A percentile compares a stretch with the other conserved stretches of the same genome.
Conservation (phyloP, 2,797 vertebrate genomes). For the Alosa sapidissima region DNA sequence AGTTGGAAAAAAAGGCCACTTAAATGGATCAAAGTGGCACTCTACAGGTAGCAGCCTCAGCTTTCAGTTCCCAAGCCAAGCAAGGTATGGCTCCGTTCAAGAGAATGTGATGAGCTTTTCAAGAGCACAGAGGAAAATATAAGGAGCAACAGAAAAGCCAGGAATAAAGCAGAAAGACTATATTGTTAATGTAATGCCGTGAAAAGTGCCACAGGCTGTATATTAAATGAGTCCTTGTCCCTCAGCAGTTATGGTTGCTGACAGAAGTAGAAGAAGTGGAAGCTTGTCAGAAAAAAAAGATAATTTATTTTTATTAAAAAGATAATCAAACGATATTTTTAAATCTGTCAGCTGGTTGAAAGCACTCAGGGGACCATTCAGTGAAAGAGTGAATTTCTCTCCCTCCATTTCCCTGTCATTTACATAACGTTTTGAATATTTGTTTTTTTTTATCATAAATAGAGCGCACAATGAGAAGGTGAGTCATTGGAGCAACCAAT, state of each 20-base stretch:
- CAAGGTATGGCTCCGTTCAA: not conserved
- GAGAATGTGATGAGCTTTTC: not conserved
- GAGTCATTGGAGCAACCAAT: not conserved
- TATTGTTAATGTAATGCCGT: not conserved
- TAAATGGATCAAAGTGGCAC: not conserved
- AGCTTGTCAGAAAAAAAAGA: not conserved
- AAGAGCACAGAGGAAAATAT: not conserved
- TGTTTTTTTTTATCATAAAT: not conserved
- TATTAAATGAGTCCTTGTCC: not conserved
- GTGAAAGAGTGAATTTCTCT: not conserved
- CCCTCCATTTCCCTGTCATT: not conserved
- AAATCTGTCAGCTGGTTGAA: not conserved
- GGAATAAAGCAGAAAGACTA: not conserved
- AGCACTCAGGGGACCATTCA: not conserved
- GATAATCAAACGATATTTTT: not conserved
- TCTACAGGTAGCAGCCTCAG: not conserved
- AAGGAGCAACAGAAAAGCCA: not conserved
- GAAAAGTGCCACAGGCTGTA: not conserved
- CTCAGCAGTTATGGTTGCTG: not conserved
- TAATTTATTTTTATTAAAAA: no score
- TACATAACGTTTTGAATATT: not conserved
- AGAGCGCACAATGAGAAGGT: not conserved
- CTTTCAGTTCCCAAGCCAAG: not conserved
- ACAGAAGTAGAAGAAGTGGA: not conserved
- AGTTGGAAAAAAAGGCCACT: not conserved